Evolutionary conservation across 92 coral and sea anemone species (phyloP).

Genomic region (Muricea muricata): DNA sequence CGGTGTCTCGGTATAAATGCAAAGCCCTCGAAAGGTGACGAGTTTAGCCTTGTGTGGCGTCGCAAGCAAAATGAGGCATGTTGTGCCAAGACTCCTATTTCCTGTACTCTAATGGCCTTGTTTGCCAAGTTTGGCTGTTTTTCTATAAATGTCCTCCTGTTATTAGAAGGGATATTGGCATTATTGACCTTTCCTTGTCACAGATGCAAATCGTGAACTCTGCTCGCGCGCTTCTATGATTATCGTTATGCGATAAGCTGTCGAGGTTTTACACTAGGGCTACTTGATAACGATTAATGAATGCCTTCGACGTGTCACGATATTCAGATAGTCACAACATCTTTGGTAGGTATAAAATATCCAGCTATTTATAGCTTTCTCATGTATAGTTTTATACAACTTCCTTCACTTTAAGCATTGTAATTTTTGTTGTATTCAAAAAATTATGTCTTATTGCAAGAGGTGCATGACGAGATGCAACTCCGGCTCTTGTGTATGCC

Average conservation of each 20-base stretch:
- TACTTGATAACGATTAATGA: neutral
- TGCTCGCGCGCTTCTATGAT: neutral
- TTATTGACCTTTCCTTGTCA: conserved; percentile 37
- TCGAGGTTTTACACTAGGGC: neutral
- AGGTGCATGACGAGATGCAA: too few relatives aligned
- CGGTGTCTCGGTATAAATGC: neutral
- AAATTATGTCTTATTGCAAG: too few relatives aligned
- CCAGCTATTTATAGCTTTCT: too few relatives aligned
- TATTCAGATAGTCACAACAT: too few relatives aligned
- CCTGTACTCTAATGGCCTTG: conserved; percentile 26
- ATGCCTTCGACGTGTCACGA: too few relatives aligned
- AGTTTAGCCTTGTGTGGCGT: neutral
- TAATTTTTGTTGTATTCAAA: too few relatives aligned
- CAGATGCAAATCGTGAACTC: conserved; percentile 19
- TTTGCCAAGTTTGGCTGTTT: neutral
- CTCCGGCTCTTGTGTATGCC: too few relatives aligned
- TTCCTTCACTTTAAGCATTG: too few relatives aligned
- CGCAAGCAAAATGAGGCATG: neutral
- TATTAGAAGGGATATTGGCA: neutral
- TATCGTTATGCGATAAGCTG: neutral
- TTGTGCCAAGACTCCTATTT: conserved; percentile 4
- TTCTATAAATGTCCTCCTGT: conserved; percentile 28
- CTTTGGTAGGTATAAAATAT: too few relatives aligned
- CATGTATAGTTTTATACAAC: too few relatives aligned
- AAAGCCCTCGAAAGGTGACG: neutral